A percentile compares a stretch with the other conserved stretches of the same genome.
These are phyloP conservation scores for Neomorphus geoffroyi DNA, from an alignment of 2,797 vertebrate genomes.

Conservation along the genomic window DNA sequence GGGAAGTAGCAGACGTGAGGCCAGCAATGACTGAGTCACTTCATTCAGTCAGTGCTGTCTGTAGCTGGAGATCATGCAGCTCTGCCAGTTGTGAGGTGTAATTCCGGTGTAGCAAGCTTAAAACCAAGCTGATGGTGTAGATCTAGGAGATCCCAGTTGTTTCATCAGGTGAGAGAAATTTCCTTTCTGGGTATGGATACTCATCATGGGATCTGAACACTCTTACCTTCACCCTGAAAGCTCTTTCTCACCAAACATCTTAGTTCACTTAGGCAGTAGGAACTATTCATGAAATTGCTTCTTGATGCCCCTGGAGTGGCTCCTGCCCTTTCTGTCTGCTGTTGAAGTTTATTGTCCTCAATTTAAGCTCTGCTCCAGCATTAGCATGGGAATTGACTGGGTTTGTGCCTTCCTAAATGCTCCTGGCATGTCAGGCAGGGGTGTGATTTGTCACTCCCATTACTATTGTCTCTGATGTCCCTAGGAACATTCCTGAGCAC, in stretches of 20 bases:
- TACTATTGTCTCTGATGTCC: neutral
- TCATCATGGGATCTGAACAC: neutral
- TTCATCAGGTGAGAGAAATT: neutral
- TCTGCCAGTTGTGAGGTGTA: neutral
- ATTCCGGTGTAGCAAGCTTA: neutral
- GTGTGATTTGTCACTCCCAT: neutral
- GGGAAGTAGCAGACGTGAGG: neutral
- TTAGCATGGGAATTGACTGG: neutral
- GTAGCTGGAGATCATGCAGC: neutral
- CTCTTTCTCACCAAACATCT: neutral
- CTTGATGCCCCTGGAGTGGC: neutral
- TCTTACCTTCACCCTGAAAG: neutral
- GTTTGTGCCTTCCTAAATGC: neutral
- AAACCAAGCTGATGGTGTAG: neutral
- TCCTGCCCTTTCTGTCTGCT: neutral
- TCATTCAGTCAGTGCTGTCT: neutral
- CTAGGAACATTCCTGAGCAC: neutral
- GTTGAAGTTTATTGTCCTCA: neutral
- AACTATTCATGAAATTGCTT: neutral
- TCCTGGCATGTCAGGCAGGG: rapidly evolving
- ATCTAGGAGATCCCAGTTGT: neutral
- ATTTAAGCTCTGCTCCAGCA: neutral
- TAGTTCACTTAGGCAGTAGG: neutral
- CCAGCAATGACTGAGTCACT: neutral
- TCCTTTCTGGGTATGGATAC: neutral